Evolutionary conservation across 2,888 invertebrate genomes (phyloP), one percentile per base, ranked within the genome.

Genomic region (Ennomos fuscantarius): DNA sequence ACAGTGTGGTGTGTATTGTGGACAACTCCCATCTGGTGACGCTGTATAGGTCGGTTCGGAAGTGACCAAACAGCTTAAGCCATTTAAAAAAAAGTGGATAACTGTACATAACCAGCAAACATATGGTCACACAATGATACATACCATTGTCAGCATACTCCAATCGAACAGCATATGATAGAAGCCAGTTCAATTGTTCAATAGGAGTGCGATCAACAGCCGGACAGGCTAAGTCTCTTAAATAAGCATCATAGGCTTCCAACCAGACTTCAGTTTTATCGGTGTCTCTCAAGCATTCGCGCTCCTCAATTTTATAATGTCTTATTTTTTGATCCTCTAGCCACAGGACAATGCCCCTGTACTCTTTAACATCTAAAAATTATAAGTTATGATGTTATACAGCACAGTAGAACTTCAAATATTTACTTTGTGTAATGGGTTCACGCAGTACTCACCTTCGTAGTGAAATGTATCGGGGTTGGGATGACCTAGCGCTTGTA

Each of bases 241-340:
- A 95, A 80, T 98, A 99, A 70, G 94, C 93, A 32, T 93, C 85
- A 78, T 96, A 97, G 0, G 94, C 93, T 59, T 93, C 92, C 37
- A 93, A 90, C 98, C 99, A 99, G 47, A 93, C 85, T 9, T 94
- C 93, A 35, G 47, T 39, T 9, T 93, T 89, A 3, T 93, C 92
- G 1, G 95, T 93, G 66, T 96, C 94, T 41, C 97, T 93, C n/a
- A 99, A 83, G 0, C 90, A 93, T 65, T 93, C 94, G 9, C 97
- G 93, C 63, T 97, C 96, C 77, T 97, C 96, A 55, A 97, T 96
- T 78, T 95, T 95, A 70, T 97, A 97, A 68, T 96, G 95, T 9
- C 98, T 94, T 66, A 99, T 97, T 87, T 97, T 97, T 82, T 98
- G 97, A 78, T 98, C 97, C 86, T 99, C 99, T 52, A 99, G 81